phyloP scores from a whole-genome alignment of 2,888 invertebrate genomes.

The Balanococcus diminutus region DNA sequence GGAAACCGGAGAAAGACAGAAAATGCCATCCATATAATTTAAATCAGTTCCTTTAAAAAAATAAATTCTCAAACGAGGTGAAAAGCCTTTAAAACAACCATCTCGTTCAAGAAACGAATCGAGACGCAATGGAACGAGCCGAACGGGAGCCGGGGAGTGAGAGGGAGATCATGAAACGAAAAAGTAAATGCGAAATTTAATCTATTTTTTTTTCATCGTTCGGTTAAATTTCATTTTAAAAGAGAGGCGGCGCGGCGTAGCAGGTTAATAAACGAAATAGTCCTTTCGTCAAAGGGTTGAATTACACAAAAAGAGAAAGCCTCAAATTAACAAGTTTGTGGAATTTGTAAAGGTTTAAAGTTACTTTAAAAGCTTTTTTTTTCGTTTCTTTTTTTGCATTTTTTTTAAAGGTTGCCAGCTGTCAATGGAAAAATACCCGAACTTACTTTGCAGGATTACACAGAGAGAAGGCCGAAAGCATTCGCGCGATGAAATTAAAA shows the following conservation, averaged over 20 bases:
- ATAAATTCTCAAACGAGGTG: not conserved
- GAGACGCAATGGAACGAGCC: too few species aligned
- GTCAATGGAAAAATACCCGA: too few species aligned
- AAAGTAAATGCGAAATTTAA: constrained; percentile 32
- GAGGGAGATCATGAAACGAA: not conserved
- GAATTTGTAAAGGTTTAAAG: not conserved
- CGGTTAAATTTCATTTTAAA: constrained; percentile 26
- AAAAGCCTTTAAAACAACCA: too few species aligned
- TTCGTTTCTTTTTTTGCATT: not conserved
- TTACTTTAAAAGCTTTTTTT: constrained; percentile 2
- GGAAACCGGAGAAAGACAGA: not conserved
- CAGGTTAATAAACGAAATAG: constrained; percentile 15
- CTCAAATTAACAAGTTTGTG: constrained; percentile 14
- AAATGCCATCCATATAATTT: not conserved
- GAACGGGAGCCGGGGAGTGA: too few species aligned
- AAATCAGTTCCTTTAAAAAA: not conserved
- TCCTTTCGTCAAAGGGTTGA: constrained; percentile 8
- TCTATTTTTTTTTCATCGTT: constrained; percentile 16
- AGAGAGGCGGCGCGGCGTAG: not conserved
- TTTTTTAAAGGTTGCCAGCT: too few species aligned
- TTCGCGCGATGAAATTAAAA: too few species aligned
- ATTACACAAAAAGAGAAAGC: constrained; percentile 18
- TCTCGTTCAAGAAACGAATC: too few species aligned
- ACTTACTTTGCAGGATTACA: too few species aligned
- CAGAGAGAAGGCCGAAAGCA: too few species aligned